These are phyloP conservation scores for Tachysurus fulvidraco DNA, from an alignment of 2,113 vertebrate species.

Conservation along the genomic window DNA sequence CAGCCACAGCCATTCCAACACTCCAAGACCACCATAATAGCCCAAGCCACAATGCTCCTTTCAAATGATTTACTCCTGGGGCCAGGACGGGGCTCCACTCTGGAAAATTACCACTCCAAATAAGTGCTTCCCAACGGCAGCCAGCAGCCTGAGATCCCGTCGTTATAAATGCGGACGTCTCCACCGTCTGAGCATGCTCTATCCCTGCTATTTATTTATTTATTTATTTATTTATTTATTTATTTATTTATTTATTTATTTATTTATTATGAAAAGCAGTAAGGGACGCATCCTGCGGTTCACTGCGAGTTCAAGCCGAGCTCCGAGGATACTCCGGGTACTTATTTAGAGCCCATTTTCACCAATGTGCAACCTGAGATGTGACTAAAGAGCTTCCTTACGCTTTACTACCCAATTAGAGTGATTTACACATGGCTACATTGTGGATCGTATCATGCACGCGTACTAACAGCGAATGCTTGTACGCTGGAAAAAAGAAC, in stretches of 20 bases:
- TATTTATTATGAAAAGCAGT: conserved; percentile 53
- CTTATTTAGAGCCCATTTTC: conserved; percentile 75
- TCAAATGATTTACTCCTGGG: conserved; percentile 55
- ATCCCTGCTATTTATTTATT: conserved; percentile 48
- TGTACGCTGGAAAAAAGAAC: not conserved
- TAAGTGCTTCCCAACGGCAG: conserved; percentile 38
- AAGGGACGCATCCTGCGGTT: conserved; percentile 61
- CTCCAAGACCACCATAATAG: conserved; percentile 33
- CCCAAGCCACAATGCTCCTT: conserved; percentile 45
- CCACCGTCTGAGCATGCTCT: conserved; percentile 30
- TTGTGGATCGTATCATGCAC: conserved; percentile 33
- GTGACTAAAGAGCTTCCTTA: conserved; percentile 81
- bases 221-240: not conserved
- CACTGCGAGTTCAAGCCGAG: conserved; percentile 78
- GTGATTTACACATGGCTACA: conserved; percentile 94
- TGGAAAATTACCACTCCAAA: conserved; percentile 52
- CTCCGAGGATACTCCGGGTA: conserved; percentile 76
- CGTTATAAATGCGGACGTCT: conserved; percentile 53
- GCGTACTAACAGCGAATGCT: conserved; percentile 4
- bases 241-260: conserved; percentile 1
- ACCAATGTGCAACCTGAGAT: conserved; percentile 87
- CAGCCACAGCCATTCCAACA: conserved; percentile 41
- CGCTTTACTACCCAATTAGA: conserved; percentile 83
- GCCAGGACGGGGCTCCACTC: conserved; percentile 43
- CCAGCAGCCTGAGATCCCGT: conserved; percentile 47